Evolutionary conservation across 2,888 invertebrate genomes (phyloP).

Genomic region (Cepaea hortensis): DNA sequence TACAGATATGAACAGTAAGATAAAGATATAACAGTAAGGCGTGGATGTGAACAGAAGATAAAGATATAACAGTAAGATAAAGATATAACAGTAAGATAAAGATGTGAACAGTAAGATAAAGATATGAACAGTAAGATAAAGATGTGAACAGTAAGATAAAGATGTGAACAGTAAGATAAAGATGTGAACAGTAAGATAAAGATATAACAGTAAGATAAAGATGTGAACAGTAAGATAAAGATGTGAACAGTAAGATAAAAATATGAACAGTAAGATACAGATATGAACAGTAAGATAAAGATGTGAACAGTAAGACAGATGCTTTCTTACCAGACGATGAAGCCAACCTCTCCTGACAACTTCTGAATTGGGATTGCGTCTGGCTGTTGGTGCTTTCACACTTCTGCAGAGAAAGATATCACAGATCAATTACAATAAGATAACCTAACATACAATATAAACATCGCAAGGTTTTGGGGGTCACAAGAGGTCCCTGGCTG

Average conservation of each 20-base stretch:
- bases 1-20: not conserved
- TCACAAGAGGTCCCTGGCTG: too few relatives aligned
- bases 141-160: not conserved
- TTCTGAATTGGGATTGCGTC: constrained; percentile 88
- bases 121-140: not conserved
- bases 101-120: not conserved
- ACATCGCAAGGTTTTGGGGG: too few relatives aligned
- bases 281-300: not conserved
- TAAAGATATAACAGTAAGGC: too few relatives aligned
- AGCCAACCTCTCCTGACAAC: constrained; percentile 92
- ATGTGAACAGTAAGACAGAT: not conserved
- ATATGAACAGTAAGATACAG: not conserved
- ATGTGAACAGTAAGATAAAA: not conserved
- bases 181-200: not conserved
- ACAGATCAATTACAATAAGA: not conserved
- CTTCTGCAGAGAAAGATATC: constrained; percentile 46
- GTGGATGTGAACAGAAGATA: not conserved
- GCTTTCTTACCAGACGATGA: constrained; percentile 82
- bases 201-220: not conserved
- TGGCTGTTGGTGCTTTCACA: constrained; percentile 84
- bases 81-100: not conserved
- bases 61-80: not conserved
- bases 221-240: not conserved
- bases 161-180: not conserved
- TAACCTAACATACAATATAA: too few relatives aligned